Conservation (phyloP, 1,140 invertebrate species). For the Neodiprion virginianus region DNA sequence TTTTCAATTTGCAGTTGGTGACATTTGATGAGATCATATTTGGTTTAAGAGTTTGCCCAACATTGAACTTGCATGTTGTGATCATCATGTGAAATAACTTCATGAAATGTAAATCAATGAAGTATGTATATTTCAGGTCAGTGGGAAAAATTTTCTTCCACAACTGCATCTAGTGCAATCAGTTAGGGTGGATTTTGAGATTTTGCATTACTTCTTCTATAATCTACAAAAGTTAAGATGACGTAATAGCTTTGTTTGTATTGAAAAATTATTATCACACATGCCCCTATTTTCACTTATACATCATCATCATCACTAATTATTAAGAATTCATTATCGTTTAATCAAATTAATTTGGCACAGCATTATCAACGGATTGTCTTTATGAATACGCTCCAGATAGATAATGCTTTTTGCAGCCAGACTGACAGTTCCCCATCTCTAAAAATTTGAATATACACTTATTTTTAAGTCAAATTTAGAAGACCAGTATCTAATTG, state of each 20-base stretch:
- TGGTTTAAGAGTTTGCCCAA: neutral
- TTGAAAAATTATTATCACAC: neutral
- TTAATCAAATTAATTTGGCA: conserved; percentile 5
- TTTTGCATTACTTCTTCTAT: neutral
- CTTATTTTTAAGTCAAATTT: too few relatives aligned
- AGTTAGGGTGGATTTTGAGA: neutral
- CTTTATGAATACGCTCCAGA: neutral
- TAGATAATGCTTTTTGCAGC: conserved; percentile 2
- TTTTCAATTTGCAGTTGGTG: conserved; percentile 15
- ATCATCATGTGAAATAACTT: neutral
- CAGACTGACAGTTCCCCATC: neutral
- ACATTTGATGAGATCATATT: conserved; percentile 1
- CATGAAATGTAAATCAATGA: neutral
- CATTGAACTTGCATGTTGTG: neutral
- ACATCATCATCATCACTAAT: neutral
- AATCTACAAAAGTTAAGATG: too few relatives aligned
- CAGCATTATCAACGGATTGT: conserved; percentile 1
- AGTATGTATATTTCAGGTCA: neutral
- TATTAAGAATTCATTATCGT: neutral
- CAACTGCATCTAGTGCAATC: neutral
- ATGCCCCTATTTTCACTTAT: neutral
- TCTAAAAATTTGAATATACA: neutral
- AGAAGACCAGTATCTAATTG: too few relatives aligned
- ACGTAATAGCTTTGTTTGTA: too few relatives aligned
- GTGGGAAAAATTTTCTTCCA: neutral